Evolutionary conservation across 2,797 vertebrate genomes (phyloP).

Genomic region (Morus bassanus): DNA sequence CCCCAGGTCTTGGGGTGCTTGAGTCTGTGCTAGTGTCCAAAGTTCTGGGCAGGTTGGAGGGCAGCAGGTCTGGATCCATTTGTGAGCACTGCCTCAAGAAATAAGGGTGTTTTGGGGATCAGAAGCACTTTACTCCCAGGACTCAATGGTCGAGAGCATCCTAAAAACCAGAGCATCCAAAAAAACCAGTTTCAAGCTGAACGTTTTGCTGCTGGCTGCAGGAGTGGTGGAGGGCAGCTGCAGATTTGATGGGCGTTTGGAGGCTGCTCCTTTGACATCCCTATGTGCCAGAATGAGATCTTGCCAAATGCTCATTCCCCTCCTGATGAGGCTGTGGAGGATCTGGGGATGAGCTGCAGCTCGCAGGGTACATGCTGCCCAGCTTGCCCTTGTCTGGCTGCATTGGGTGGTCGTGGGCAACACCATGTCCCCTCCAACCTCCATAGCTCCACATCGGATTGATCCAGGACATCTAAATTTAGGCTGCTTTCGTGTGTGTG

Average conservation of each 20-base stretch:
- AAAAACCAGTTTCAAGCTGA: neutral
- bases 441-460: neutral
- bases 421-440: neutral
- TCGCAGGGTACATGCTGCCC: accelerated
- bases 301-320: accelerated
- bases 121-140: neutral
- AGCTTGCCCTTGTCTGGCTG: neutral
- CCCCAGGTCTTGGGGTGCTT: neutral
- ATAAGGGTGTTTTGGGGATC: neutral
- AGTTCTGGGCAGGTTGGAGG: neutral
- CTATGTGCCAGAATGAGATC: neutral
- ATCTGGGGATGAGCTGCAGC: accelerated
- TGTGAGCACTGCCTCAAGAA: neutral
- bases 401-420: accelerated
- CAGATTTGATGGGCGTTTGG: neutral
- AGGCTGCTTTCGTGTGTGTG: neutral
- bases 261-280: neutral
- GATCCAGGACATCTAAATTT: neutral
- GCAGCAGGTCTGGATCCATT: neutral
- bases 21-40: neutral
- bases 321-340: neutral
- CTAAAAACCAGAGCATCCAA: no score
- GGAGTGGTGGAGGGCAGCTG: neutral
- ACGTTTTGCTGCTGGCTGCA: neutral
- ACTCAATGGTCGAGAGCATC: neutral